These are phyloP conservation scores for Drosophila borborema DNA, from an alignment of 2,888 invertebrate genomes.

Conservation along the genomic window DNA sequence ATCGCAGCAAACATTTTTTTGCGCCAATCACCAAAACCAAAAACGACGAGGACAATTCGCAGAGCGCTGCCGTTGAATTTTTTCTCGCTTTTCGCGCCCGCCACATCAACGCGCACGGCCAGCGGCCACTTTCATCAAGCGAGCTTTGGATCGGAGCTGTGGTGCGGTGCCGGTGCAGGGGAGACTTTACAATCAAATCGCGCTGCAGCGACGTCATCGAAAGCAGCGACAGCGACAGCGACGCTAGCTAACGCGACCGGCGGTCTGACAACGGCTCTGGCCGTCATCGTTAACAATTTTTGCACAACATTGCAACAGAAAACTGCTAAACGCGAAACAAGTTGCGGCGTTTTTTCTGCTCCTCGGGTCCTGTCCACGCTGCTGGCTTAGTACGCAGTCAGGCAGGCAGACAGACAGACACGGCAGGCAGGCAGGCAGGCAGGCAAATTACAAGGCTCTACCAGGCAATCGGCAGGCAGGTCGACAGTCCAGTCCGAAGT, in stretches of 20 bases:
- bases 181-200: constrained; percentile 64
- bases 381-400: constrained; percentile 60
- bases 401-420: constrained; percentile 54
- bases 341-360: constrained; percentile 84
- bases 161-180: constrained; percentile 11
- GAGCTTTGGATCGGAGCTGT: constrained; percentile 34
- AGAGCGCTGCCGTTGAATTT: constrained; percentile 53
- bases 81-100: constrained; percentile 61
- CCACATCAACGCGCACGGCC: constrained; percentile 61
- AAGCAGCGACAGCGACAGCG: constrained; percentile 57
- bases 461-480: constrained; percentile 81
- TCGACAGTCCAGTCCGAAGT: constrained; percentile 72
- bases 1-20: constrained; percentile 59
- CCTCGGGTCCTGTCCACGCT: constrained; percentile 70
- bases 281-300: constrained; percentile 82
- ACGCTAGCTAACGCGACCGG: constrained; percentile 57
- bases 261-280: constrained; percentile 57
- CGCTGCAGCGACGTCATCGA: constrained; percentile 69
- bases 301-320: constrained; percentile 83
- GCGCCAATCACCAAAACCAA: constrained; percentile 67
- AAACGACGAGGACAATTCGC: constrained; percentile 78
- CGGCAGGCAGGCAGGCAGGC: constrained; percentile 47
- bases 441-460: constrained; percentile 73
- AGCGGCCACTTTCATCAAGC: constrained; percentile 73
- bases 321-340: constrained; percentile 85